Conservation (phyloP, 2,888 invertebrate species). For the Balanococcus diminutus region DNA sequence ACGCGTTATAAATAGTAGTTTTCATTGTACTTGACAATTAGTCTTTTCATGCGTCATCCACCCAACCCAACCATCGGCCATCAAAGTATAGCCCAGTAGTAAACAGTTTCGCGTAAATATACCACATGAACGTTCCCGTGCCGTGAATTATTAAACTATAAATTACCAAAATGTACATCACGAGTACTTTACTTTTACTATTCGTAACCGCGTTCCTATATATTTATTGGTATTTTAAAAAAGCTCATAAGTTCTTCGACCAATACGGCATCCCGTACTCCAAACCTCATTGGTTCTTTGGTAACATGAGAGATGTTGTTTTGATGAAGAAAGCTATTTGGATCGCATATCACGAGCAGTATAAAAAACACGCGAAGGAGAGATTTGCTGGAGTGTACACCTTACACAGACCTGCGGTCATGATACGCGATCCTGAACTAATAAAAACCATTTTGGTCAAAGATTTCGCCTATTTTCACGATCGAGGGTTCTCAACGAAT, state of each 20-base stretch:
- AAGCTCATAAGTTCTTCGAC: not conserved
- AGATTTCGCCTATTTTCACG: constrained; percentile 64
- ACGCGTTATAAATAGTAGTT: too few species aligned
- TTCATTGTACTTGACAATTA: too few species aligned
- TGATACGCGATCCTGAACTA: constrained; percentile 63
- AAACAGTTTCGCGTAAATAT: not conserved
- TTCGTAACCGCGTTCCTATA: not conserved
- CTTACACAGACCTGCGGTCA: constrained; percentile 63
- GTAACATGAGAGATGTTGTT: constrained; percentile 38
- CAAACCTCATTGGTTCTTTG: constrained; percentile 50
- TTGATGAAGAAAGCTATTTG: constrained; percentile 5
- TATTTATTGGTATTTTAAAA: not conserved
- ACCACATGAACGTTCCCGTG: not conserved
- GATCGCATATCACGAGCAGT: constrained; percentile 13
- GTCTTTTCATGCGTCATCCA: not conserved
- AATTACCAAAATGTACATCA: not conserved
- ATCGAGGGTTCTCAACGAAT: constrained; percentile 61
- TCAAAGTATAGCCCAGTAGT: not conserved
- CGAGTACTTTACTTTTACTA: not conserved
- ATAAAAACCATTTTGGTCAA: constrained; percentile 64
- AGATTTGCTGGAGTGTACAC: constrained; percentile 63
- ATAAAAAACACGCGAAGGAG: not conserved
- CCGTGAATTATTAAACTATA: not conserved
- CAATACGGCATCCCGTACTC: not conserved
- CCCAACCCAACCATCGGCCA: too few species aligned